Conservation (phyloP, 2,888 invertebrate species). For the Drosophila flavopinicola region DNA sequence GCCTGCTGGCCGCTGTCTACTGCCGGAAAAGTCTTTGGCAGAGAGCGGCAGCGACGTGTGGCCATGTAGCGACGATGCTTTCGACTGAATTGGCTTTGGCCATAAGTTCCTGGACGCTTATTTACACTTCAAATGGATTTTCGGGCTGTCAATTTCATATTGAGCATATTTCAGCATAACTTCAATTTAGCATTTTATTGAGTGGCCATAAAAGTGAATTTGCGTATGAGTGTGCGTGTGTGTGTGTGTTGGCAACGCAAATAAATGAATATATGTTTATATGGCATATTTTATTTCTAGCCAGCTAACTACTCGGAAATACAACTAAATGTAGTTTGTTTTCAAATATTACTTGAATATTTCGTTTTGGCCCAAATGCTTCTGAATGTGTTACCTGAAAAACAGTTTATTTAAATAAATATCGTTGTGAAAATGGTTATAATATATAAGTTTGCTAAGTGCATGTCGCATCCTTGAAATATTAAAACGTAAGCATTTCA, state of each 20-base stretch:
- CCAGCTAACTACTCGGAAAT: neutral
- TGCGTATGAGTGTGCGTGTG: too few species aligned
- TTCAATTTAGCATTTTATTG: conserved; percentile 43
- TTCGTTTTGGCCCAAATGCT: neutral
- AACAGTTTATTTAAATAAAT: neutral
- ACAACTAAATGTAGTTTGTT: conserved; percentile 9
- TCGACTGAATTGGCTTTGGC: conserved; percentile 51
- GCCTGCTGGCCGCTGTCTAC: too few species aligned
- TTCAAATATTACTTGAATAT: neutral
- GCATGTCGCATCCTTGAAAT: neutral
- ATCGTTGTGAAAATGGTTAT: neutral
- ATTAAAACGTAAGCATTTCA: neutral
- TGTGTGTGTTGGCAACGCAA: neutral
- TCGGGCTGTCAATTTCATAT: conserved; percentile 36
- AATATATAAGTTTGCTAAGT: neutral
- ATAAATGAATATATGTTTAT: conserved; percentile 10
- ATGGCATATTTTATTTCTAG: neutral
- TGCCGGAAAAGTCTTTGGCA: conserved; percentile 30
- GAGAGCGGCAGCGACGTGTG: conserved; percentile 46
- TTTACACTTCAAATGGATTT: conserved; percentile 62
- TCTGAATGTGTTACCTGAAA: neutral
- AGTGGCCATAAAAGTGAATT: conserved; percentile 29
- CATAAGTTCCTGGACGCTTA: conserved; percentile 56
- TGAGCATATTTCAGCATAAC: conserved; percentile 18
- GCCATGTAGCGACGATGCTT: conserved; percentile 38